These are phyloP conservation scores for Kryptopterus vitreolus DNA, from an alignment of 2,797 vertebrate genomes.

Conservation along the genomic window DNA sequence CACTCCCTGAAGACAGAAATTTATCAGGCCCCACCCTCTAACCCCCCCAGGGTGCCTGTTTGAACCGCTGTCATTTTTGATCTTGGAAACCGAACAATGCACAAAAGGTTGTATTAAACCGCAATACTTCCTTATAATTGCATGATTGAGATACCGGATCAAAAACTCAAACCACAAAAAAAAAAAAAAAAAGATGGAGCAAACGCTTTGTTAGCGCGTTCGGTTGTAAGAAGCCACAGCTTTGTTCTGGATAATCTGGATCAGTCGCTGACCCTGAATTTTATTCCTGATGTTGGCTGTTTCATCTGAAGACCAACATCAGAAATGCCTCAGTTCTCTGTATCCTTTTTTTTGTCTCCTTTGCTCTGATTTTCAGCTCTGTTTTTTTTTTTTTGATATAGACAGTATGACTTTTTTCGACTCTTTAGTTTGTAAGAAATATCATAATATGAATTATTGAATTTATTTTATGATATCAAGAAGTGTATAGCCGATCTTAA, in stretches of 20 bases:
- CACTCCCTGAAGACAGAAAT: conserved; percentile 24
- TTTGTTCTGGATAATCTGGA: conserved; percentile 24
- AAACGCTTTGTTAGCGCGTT: conserved; percentile 11
- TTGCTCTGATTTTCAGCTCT: conserved; percentile 17
- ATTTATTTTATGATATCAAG: no score
- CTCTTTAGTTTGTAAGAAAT: neutral
- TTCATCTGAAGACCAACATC: neutral
- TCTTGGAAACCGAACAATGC: conserved; percentile 27
- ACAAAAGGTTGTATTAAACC: conserved; percentile 29
- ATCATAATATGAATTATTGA: neutral
- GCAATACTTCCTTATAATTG: conserved; percentile 13
- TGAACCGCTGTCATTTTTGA: conserved; percentile 45
- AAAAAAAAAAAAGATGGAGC: neutral
- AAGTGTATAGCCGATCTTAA: no score
- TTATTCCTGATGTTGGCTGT: neutral
- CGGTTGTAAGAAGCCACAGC: neutral
- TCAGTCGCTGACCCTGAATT: neutral
- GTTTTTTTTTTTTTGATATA: neutral
- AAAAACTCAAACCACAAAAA: conserved; percentile 2
- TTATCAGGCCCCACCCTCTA: neutral
- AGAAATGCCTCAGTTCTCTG: conserved; percentile 3
- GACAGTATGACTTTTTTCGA: neutral
- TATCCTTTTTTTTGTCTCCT: conserved; percentile 1
- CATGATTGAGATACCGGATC: neutral
- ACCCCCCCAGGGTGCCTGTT: conserved; percentile 22